A percentile compares a stretch with the other conserved stretches of the same genome.
Conservation (phyloP, 2,888 invertebrate species). For the Xestobium rufovillosum region DNA sequence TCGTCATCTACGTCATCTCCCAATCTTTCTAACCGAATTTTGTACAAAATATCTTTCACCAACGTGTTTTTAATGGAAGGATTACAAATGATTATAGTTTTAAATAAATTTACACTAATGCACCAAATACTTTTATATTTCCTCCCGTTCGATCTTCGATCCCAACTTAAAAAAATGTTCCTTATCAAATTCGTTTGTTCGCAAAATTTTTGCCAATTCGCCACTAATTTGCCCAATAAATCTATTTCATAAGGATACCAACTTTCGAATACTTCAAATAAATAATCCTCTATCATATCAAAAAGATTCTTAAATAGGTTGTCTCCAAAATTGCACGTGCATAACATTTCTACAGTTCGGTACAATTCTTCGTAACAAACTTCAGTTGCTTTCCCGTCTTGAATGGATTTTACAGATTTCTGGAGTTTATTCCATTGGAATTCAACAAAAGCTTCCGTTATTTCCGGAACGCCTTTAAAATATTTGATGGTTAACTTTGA, state of each 20-base stretch:
- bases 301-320: slow-evolving; percentile 79
- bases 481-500: too few species aligned
- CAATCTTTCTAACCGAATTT: slow-evolving; percentile 84
- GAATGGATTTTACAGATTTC: too few species aligned
- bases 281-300: slow-evolving; percentile 72
- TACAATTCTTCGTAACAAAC: slow-evolving; percentile 80
- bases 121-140: slow-evolving; percentile 87
- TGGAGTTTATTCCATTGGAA: too few species aligned
- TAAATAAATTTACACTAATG: slow-evolving; percentile 87
- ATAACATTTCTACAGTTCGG: slow-evolving; percentile 93
- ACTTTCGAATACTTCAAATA: slow-evolving; percentile 76
- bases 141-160: slow-evolving; percentile 89
- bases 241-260: slow-evolving; percentile 80
- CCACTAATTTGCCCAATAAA: slow-evolving; percentile 79
- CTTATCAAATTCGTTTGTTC: slow-evolving; percentile 95
- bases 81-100: slow-evolving; percentile 82
- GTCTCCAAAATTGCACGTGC: slow-evolving; percentile 86
- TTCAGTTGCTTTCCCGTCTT: too few species aligned
- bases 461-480: too few species aligned
- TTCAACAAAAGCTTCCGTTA: too few species aligned
- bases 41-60: slow-evolving; percentile 77
- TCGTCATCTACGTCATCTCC: slow-evolving; percentile 83
- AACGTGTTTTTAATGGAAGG: slow-evolving; percentile 76
- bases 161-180: slow-evolving; percentile 93
- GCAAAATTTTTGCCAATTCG: slow-evolving; percentile 89